Base-by-base conservation (phyloP, 2,797 vertebrate species). In the Ptychadena robeensis region DNA sequence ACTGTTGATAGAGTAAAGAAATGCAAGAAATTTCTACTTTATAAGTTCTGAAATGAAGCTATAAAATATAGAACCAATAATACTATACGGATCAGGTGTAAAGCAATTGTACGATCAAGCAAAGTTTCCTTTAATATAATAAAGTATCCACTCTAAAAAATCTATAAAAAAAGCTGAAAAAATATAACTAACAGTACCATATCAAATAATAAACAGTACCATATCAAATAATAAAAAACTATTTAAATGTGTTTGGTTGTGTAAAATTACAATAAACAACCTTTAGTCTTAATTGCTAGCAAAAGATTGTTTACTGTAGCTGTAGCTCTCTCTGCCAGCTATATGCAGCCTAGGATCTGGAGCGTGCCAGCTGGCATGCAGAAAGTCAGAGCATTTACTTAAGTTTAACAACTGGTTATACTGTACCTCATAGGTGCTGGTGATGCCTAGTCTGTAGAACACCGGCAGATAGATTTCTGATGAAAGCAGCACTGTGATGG, bases 381-480 rank as follows among this genome's bases (percentile, higher is more conserved):
- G 14, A 4, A 1, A 14, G 14, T n/a, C 44, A 22, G 5, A 18
- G 44, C 18, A 53, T 61, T 61, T 61, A n/a, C 59, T 25, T 61
- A 11, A 10, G 3, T 53, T 25, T 27, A 3, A 27, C 57, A 61
- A 25, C 11, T 48, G 44, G 31, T 53, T 3, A 9, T 65, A 75
- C 57, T 88, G 90, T 63, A 95, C 95, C 92, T 95, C 94, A 80
- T 94, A 94, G 0, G 93, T 94, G 87, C 95, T 95, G 86, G 93
- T 95, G 86, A 94, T 90, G 73, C 88, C 87, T 76, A 95, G 90
- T 70, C 93, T 91, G 89, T 95, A 96, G 90, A 95, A 95, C 53
- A 95, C 90, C 0, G 95, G 95, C 28, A 96, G 89, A 48, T 93
- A 96, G 67, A 95, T 14, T 81, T 96, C 94, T 9, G 95, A 94